These are phyloP conservation scores for Macrostomum lignano DNA, from an alignment of 1,140 invertebrate genomes.

Conservation along the genomic window DNA sequence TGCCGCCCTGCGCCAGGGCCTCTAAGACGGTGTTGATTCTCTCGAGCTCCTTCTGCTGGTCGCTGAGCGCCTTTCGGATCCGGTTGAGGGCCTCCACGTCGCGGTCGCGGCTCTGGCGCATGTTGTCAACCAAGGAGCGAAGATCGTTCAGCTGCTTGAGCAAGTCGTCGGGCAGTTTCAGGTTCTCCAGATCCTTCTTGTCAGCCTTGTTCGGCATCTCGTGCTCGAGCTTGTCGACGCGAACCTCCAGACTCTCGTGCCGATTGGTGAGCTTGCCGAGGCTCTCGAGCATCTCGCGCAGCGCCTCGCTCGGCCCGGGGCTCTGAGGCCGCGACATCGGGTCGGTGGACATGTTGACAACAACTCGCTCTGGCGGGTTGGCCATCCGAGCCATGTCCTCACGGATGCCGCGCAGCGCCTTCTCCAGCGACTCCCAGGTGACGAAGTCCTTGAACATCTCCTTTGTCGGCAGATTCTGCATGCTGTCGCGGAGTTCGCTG, in stretches of 20 bases:
- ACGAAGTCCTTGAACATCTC: constrained; percentile 16
- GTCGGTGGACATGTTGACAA: constrained; percentile 13
- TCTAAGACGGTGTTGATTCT: constrained; percentile 12
- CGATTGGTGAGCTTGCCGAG: constrained; percentile 12
- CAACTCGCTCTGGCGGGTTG: constrained; percentile 9
- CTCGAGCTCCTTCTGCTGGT: constrained; percentile 14
- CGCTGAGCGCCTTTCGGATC: constrained; percentile 13
- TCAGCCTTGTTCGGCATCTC: constrained; percentile 18
- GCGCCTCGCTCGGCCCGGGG: constrained; percentile 11
- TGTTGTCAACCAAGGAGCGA: constrained; percentile 4
- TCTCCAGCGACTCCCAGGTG: constrained; percentile 19
- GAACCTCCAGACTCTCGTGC: constrained; percentile 11
- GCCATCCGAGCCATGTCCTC: constrained; percentile 11
- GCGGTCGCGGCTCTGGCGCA: constrained; percentile 2
- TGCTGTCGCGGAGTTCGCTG: constrained; percentile 12
- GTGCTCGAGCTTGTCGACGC: constrained; percentile 11
- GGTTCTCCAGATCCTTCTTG: constrained; percentile 12
- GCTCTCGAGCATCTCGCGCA: constrained; percentile 13
- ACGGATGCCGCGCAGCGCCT: constrained; percentile 16
- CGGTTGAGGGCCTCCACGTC: constrained; percentile 14
- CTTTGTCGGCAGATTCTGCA: constrained; percentile 8
- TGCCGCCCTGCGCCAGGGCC: constrained; percentile 13
- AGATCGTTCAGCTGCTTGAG: constrained; percentile 13
- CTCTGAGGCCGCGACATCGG: constrained; percentile 8
- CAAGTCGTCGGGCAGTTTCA: constrained; percentile 11